Evolutionary conservation across 1,140 invertebrate species (phyloP), one percentile per base, ranked within the genome.

Genomic region (Sweltsa coloradensis): DNA sequence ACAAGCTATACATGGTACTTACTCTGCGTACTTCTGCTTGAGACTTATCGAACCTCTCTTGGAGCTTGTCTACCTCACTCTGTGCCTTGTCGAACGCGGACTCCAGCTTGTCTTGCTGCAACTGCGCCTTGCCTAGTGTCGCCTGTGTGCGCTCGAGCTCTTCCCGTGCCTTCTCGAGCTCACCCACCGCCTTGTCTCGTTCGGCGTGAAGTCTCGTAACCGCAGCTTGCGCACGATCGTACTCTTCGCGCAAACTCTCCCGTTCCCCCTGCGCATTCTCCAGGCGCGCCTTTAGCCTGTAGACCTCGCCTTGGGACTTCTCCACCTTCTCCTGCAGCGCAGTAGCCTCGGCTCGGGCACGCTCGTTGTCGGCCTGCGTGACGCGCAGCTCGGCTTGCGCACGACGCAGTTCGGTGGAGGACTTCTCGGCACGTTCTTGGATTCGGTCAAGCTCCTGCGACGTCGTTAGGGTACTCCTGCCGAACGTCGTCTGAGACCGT

Each of bases 241-340:
- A 83, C 66, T 94, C 89, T 58, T 93, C 89, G 41, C 89, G 85
- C 42, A 94, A 67, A 60, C 84, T 91, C 57, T 93, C 89, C 59
- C 90, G 87, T 68, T 95, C 90, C 44, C 83, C 84, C 69, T 93
- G 89, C 60, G 89, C 88, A 67, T 94, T 94, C 70, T 94, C 91
- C 56, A 95, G 69, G 61, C 89, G 83, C 11, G 90, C 90, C 66
- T 94, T 93, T 47, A 94, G 72, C 58, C 89, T 75, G 60, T 94
- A 94, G 11, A 95, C 89, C 65, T 95, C 91, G 42, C 89, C 89
- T 65, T 94, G 48, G 41, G 87, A 89, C 67, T 93, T 91, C 64
- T 91, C 87, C 34, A 90, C 64, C 61, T 94, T 94, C 61, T 94
- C 90, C 67, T 94, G 90, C 25, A 92, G 69, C 25, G 81, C 81